Evolutionary conservation across 2,797 vertebrate genomes (phyloP).

Genomic region (Lithobates pipiens): DNA sequence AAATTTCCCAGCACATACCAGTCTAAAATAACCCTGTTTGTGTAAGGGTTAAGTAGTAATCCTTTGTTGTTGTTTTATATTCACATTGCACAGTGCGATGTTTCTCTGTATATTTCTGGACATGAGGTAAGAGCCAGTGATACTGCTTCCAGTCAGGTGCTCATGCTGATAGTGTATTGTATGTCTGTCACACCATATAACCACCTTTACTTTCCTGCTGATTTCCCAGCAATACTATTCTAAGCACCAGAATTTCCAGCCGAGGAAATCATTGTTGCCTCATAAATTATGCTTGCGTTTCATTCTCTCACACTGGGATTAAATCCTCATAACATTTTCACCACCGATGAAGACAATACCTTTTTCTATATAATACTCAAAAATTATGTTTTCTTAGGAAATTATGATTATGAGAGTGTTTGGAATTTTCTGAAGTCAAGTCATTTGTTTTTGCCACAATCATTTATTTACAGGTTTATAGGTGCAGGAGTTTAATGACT

Average conservation of each 20-base stretch:
- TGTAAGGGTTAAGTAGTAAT: background rate
- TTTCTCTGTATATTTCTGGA: background rate
- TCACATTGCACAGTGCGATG: background rate
- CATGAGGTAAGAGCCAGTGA: constrained; percentile 21
- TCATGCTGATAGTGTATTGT: constrained; percentile 36
- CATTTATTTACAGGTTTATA: background rate
- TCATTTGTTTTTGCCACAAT: background rate
- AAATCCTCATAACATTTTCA: constrained; percentile 19
- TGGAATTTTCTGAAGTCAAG: background rate
- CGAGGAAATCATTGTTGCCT: constrained; percentile 49
- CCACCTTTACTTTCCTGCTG: constrained; percentile 35
- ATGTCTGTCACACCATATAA: constrained; percentile 41
- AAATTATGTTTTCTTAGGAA: constrained; percentile 18
- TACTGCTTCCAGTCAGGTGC: constrained; percentile 40
- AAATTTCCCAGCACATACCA: too few relatives aligned
- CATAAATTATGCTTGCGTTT: constrained; percentile 51
- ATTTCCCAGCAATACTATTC: constrained; percentile 36
- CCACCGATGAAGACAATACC: constrained; percentile 10
- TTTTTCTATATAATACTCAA: constrained; percentile 24
- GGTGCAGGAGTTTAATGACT: background rate
- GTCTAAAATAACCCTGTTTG: background rate
- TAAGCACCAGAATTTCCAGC: constrained; percentile 45
- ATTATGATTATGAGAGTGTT: constrained; percentile 10
- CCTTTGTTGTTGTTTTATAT: background rate
- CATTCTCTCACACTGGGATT: constrained; percentile 15